These are phyloP conservation scores for Listronotus oregonensis DNA, from an alignment of 1,140 invertebrate species.

Conservation along the genomic window DNA sequence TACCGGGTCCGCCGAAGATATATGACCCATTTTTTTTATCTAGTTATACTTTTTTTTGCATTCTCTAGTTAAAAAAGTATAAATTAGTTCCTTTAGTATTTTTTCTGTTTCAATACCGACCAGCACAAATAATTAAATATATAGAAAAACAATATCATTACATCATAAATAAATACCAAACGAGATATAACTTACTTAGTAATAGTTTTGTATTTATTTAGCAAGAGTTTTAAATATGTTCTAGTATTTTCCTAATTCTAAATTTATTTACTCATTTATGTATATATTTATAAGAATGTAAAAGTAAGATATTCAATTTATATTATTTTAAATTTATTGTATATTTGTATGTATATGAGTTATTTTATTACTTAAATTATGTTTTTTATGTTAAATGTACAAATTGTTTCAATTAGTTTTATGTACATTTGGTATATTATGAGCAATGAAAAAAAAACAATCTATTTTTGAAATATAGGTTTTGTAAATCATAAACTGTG, in stretches of 20 bases:
- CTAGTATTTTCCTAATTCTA: slow-evolving; percentile 1
- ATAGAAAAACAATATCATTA: too few relatives aligned
- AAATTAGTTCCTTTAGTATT: too few relatives aligned
- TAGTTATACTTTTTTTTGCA: too few relatives aligned
- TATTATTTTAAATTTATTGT: slow-evolving; percentile 8
- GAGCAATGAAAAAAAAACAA: slow-evolving; percentile 32
- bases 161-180: too few relatives aligned
- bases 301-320: slow-evolving; percentile 7
- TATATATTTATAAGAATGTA: slow-evolving; percentile 14
- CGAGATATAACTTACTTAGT: too few relatives aligned
- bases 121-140: too few relatives aligned
- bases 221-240: slow-evolving; percentile 1
- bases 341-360: slow-evolving; percentile 2
- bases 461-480: slow-evolving; percentile 48
- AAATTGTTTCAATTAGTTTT: slow-evolving; percentile 17
- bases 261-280: slow-evolving; percentile 11
- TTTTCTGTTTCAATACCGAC: too few relatives aligned
- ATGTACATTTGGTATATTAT: slow-evolving; percentile 17
- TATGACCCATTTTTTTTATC: too few relatives aligned
- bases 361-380: slow-evolving; percentile 5
- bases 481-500: slow-evolving; percentile 44
- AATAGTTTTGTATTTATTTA: too few relatives aligned
- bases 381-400: slow-evolving; percentile 12
- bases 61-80: too few relatives aligned
- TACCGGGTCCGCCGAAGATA: too few relatives aligned